Evolutionary conservation across 1,140 invertebrate genomes (phyloP), one percentile per base, ranked within the genome.

Genomic region (Mamestra configurata): DNA sequence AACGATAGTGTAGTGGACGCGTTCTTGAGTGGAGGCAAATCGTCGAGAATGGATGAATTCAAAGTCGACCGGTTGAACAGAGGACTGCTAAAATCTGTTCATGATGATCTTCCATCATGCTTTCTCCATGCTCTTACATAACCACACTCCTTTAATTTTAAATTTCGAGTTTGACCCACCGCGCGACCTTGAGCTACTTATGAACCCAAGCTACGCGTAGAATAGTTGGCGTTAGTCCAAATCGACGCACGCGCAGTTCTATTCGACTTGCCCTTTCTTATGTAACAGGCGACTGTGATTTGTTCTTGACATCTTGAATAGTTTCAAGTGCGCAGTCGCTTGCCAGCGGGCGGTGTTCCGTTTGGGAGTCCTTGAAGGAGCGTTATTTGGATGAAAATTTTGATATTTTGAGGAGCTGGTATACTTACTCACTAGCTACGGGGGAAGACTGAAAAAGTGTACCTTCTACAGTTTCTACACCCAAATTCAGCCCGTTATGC

Each of bases 251-350:
- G 37, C 71, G 71, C 53, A 64, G 59, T 31, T 18, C 4, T 40
- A 73, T 59, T 75, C 31, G 20, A 59, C 37, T 75, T 46, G 71
- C 55, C 53, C 55, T 75, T 59, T 75, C 71, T 75, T 75, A 75
- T 59, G 71, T 75, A 75, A 75, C 18, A 4, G 24, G 15, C 71
- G 70, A 51, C 46, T 49, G 71, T 43, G 71, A 59, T 24, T 22
- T 59, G 51, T 75, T 43, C 55, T 59, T 59, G 51, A 59, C 53
- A 59, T 49, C 35, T 22, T 5, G 53, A 37, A 37, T 37, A 37
- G 59, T 37, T 64, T 64, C 71, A 75, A 75, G 71, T 75, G 71
- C 71, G 55, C 13, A 46, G 43, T 15, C 43, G 43, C 13, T 46
- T 46, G 43, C 43, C 43, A 46, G 43, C 43, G 43, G 13, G 13